A percentile compares a stretch with the other conserved stretches of the same genome.
Conservation (phyloP, 2,888 invertebrate genomes). For the Mechanitis mazaeus region DNA sequence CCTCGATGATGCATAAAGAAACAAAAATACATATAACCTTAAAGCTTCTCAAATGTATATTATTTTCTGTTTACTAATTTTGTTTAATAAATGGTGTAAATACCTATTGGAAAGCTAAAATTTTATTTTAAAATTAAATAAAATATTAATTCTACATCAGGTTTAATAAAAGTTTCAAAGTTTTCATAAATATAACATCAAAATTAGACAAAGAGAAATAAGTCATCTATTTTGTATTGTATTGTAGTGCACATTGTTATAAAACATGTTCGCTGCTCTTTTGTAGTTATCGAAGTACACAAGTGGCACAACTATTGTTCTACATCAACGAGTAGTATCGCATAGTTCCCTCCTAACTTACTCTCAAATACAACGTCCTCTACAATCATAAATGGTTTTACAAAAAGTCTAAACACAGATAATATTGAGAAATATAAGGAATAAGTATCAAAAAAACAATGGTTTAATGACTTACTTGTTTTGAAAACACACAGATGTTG, state of each 20-base stretch:
- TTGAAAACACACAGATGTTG: constrained; percentile 14
- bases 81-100: too few species aligned
- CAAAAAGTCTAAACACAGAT: neutral
- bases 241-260: neutral
- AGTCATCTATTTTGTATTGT: constrained; percentile 3
- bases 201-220: neutral
- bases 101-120: too few species aligned
- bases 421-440: neutral
- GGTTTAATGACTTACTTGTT: neutral
- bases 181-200: too few species aligned
- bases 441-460: neutral
- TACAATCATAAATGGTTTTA: neutral
- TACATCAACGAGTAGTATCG: neutral
- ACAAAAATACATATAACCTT: constrained; percentile 20
- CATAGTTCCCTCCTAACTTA: neutral
- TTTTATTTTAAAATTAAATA: too few species aligned
- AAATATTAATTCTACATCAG: too few species aligned
- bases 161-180: neutral
- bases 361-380: constrained; percentile 1
- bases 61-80: too few species aligned
- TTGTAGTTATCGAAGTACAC: neutral
- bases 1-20: constrained; percentile 48
- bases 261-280: neutral
- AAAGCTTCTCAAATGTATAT: neutral
- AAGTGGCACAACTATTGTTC: neutral